A percentile compares a stretch with the other conserved stretches of the same genome.
Evolutionary conservation across 92 coral and sea anemone genomes (phyloP).

Genomic region (Zoanthus solanderi): DNA sequence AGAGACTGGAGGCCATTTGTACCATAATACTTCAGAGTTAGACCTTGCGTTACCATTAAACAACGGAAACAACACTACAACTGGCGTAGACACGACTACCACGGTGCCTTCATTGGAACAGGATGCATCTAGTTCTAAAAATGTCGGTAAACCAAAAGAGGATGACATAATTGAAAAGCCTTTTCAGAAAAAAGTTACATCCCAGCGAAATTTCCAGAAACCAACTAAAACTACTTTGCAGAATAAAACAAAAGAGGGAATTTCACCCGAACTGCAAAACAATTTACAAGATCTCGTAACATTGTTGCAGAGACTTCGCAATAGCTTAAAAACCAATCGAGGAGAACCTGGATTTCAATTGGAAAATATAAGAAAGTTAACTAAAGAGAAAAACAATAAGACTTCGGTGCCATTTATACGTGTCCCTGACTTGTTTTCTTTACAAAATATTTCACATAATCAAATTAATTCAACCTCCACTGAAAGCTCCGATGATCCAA

Average conservation of each 20-base stretch:
- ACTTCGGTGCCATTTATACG: background rate
- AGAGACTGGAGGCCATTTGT: background rate
- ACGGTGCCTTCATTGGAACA: background rate
- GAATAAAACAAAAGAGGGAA: background rate
- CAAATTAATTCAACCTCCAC: background rate
- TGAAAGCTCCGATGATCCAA: background rate
- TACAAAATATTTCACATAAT: background rate
- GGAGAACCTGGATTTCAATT: background rate
- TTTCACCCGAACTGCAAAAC: conserved; percentile 17
- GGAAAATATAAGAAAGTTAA: background rate
- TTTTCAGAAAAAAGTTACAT: background rate
- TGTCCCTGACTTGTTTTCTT: background rate
- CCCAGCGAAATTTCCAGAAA: background rate
- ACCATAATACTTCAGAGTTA: background rate
- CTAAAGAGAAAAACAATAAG: background rate
- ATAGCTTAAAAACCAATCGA: background rate
- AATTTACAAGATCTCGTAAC: conserved; percentile 25
- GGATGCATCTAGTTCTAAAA: background rate
- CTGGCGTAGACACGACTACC: background rate
- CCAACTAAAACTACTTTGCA: background rate
- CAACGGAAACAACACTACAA: background rate
- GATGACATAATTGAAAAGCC: background rate
- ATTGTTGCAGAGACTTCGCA: background rate
- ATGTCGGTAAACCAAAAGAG: background rate
- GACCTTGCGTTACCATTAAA: background rate